Base-by-base conservation (phyloP, 2,113 vertebrate genomes). In the Alouatta palliata region DNA sequence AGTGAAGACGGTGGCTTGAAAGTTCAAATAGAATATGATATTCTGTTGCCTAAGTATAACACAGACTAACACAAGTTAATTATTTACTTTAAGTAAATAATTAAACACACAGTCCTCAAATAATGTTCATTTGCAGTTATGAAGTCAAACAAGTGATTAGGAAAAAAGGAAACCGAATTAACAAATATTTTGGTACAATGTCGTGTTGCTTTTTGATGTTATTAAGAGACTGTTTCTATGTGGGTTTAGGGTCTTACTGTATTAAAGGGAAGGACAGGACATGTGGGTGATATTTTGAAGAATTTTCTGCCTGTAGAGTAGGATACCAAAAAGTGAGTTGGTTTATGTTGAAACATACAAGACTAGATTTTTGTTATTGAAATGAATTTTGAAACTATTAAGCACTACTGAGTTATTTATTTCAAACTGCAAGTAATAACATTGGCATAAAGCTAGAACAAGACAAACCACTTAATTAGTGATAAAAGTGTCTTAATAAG, bases 391-490 rank as follows among this genome's bases (percentile, higher is more conserved):
- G 37, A 96, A 97, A 30, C 43, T 93, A 76, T 89, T 73, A 94
- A 92, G 23, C 43, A 37, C 37, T 96, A 35, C 75, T 90, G 40
- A 97, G 95, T 97, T 96, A 58, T 96, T 97, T 96, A 58, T 97
- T 94, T 96, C 45, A 95, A 58, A 96, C 43, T 94, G 13, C 19
- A 95, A 90, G 64, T 94, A 97, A 94, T 87, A 92, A 40, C 75
- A 96, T 95, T 2, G 75, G 81, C 11, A 61, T 97, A 82, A 94
- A 97, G 96, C 87, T 81, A 81, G 52, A 75, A 76, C 58, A 40
- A 77, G 89, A 66, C 25, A 96, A 79, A 86, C 23, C 30, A 64
- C 84, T 96, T 95, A 86, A 66, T 84, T 97, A 94, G 90, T 87
- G 79, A 56, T 84, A 77, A 93, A 95, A 93, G 25, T 25, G 45